A percentile compares a stretch with the other conserved stretches of the same genome.
Conservation (phyloP, 2,888 invertebrate species). For the Heliconius ismenius region DNA sequence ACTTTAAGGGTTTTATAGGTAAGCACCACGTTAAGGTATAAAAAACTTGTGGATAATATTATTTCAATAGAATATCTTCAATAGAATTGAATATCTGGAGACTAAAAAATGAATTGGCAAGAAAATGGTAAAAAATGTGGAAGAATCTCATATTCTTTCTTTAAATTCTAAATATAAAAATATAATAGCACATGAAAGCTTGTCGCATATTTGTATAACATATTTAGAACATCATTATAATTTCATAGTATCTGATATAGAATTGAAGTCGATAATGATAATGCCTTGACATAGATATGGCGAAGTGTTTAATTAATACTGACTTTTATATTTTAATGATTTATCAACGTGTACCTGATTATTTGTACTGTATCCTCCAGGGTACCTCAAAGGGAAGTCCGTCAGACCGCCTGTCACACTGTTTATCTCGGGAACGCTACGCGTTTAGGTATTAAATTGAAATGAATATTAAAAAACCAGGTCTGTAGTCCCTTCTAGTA, state of each 20-base stretch:
- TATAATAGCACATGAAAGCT: slow-evolving; percentile 10
- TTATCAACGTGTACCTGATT: background rate
- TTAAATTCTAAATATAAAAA: background rate
- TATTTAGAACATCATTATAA: slow-evolving; percentile 20
- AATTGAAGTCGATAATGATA: background rate
- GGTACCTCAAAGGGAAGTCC: too few relatives aligned
- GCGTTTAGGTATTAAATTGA: too few relatives aligned
- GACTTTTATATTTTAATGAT: background rate
- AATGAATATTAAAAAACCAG: too few relatives aligned
- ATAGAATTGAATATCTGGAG: background rate
- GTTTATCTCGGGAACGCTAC: too few relatives aligned
- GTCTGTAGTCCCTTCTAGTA: too few relatives aligned
- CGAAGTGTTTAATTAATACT: background rate
- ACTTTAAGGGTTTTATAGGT: slow-evolving; percentile 23
- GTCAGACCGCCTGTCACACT: too few relatives aligned
- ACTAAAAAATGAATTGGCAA: background rate
- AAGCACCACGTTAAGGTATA: background rate
- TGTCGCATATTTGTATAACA: slow-evolving; percentile 8
- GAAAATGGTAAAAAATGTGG: background rate
- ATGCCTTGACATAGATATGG: slow-evolving; percentile 1
- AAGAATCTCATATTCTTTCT: background rate
- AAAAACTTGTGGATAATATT: background rate
- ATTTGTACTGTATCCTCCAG: background rate
- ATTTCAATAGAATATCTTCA: background rate
- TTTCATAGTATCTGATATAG: slow-evolving; percentile 1